A percentile compares a stretch with the other conserved stretches of the same genome.
phyloP scores from a whole-genome alignment of 2,797 vertebrate genomes.

The Lepus oiostolus region DNA sequence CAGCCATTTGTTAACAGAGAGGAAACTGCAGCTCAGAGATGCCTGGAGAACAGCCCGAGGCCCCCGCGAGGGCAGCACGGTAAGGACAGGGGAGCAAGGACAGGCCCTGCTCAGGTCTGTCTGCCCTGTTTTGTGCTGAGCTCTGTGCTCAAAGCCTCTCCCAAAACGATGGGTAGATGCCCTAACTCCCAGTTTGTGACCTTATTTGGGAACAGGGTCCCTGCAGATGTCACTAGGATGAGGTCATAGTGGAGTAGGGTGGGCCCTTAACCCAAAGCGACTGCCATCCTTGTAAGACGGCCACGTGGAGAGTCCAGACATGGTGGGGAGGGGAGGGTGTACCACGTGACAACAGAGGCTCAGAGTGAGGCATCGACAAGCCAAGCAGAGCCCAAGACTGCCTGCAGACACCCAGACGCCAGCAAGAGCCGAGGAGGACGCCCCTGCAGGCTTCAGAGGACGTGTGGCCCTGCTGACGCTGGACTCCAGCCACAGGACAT shows the following conservation, averaged over 20 bases:
- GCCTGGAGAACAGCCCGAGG: neutral
- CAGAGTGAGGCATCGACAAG: neutral
- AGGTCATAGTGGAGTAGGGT: neutral
- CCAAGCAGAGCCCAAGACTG: neutral
- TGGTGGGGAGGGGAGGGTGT: no score
- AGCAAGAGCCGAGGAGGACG: neutral
- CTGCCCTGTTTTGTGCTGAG: fast-evolving
- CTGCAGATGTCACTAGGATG: neutral
- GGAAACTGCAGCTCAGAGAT: neutral
- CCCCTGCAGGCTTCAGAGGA: neutral
- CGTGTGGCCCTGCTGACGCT: fast-evolving
- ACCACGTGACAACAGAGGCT: fast-evolving
- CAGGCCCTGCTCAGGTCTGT: fast-evolving
- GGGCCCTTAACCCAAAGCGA: neutral
- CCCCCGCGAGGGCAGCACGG: neutral
- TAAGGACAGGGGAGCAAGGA: fast-evolving
- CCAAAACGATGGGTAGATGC: neutral
- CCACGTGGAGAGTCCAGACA: neutral
- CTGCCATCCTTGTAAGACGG: neutral
- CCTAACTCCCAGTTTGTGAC: neutral
- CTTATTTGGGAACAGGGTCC: neutral
- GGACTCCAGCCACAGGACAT: neutral
- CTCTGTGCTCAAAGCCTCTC: neutral
- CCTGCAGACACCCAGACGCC: fast-evolving
- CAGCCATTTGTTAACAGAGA: neutral